A percentile compares a stretch with the other conserved stretches of the same genome.
phyloP scores from a whole-genome alignment of 2,113 vertebrate genomes.

The Clarias batrachus region DNA sequence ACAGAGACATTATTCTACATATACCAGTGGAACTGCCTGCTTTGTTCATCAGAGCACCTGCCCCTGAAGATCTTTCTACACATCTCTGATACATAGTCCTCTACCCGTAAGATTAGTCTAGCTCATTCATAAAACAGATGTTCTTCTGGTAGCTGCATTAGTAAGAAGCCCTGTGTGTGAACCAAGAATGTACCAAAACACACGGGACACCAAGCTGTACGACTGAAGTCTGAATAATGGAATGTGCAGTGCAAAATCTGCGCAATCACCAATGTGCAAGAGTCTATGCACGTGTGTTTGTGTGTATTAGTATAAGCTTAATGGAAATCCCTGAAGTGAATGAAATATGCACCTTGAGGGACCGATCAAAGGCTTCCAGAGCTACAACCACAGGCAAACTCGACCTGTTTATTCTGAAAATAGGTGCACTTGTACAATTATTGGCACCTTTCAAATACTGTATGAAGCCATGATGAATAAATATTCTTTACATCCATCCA shows the following conservation, averaged over 20 bases:
- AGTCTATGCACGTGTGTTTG: background rate
- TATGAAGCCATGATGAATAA: background rate
- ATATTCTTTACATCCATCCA: no score
- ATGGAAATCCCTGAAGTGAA: background rate
- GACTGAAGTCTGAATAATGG: slow-evolving; percentile 20
- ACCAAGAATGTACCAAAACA: slow-evolving; percentile 19
- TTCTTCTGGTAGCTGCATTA: slow-evolving; percentile 26
- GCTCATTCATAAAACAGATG: slow-evolving; percentile 18
- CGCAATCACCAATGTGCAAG: background rate
- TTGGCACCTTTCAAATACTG: background rate
- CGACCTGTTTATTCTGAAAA: background rate
- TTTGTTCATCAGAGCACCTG: slow-evolving; percentile 6
- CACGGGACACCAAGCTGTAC: slow-evolving; percentile 19
- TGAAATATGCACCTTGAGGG: background rate
- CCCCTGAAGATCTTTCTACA: background rate
- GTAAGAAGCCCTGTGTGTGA: background rate
- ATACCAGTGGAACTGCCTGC: background rate
- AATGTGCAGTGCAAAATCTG: slow-evolving; percentile 18
- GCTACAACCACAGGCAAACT: background rate
- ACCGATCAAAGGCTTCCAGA: slow-evolving; percentile 5
- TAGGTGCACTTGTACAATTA: background rate
- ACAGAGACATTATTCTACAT: background rate
- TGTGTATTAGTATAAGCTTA: background rate
- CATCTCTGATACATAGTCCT: background rate
- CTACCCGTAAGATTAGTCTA: background rate